A percentile compares a stretch with the other conserved stretches of the same genome.
phyloP scores from a whole-genome alignment of 2,113 vertebrate genomes.

The Rhineura floridana region DNA sequence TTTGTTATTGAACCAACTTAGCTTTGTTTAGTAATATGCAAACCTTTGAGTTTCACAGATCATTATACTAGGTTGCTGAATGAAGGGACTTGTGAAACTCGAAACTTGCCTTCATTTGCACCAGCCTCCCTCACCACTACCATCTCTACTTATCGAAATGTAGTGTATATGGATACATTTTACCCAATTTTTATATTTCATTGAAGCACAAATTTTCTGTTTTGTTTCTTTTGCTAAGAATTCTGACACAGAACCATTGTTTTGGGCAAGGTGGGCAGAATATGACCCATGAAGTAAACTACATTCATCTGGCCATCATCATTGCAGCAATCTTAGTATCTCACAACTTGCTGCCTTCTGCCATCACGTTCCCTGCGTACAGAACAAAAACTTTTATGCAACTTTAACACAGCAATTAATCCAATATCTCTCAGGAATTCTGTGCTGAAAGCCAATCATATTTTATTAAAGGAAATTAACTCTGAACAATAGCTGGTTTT shows the following conservation, averaged over 20 bases:
- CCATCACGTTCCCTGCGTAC: neutral
- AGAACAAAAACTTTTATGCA: neutral
- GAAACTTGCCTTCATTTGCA: neutral
- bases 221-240: neutral
- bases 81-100: neutral
- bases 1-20: neutral
- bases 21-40: neutral
- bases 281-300: neutral
- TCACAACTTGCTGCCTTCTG: neutral
- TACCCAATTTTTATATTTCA: neutral
- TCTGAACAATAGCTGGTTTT: too few relatives aligned
- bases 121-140: too few relatives aligned
- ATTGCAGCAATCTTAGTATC: neutral
- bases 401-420: neutral
- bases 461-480: neutral
- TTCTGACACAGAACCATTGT: neutral
- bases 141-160: neutral
- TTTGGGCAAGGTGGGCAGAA: neutral
- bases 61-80: neutral
- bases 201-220: neutral
- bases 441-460: neutral
- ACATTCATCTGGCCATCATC: neutral
- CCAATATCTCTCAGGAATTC: neutral
- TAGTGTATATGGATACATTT: neutral
- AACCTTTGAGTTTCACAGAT: neutral